These are phyloP conservation scores for Bergia sp. DNA, from an alignment of 92 coral and sea anemone genomes.

Conservation along the genomic window DNA sequence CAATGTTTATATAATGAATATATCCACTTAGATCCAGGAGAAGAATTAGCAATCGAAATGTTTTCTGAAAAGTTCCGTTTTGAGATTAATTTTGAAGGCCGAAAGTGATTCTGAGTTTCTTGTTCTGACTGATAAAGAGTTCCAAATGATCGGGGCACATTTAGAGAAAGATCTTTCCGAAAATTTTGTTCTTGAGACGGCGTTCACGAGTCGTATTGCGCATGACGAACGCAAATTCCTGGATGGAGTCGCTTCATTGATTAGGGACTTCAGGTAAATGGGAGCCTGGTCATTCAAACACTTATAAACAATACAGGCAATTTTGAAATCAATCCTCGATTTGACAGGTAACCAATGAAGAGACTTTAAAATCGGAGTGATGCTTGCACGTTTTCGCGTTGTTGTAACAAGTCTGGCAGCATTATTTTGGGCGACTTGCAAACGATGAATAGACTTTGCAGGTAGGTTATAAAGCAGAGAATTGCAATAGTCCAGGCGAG, in stretches of 20 bases:
- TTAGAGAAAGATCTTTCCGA: neutral
- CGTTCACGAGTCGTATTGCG: neutral
- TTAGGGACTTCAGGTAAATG: neutral
- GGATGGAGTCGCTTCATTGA: neutral
- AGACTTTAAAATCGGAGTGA: neutral
- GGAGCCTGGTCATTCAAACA: neutral
- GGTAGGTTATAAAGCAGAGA: neutral
- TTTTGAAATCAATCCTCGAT: neutral
- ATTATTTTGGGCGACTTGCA: neutral
- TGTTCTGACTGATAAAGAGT: neutral
- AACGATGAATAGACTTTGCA: neutral
- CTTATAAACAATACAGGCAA: neutral
- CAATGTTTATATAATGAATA: neutral
- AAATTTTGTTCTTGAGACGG: neutral
- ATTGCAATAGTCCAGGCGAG: neutral
- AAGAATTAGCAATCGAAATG: neutral
- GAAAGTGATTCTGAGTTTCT: neutral
- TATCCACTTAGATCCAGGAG: neutral
- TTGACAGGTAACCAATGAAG: neutral
- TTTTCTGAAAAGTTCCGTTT: neutral
- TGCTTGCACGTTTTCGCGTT: neutral
- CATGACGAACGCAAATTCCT: neutral
- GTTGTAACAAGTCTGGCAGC: neutral
- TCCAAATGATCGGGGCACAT: neutral
- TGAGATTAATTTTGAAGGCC: neutral